A percentile compares a stretch with the other conserved stretches of the same genome.
These are phyloP conservation scores for Dipodomys stephensi DNA, from an alignment of 2,113 vertebrate species.

Conservation along the genomic window DNA sequence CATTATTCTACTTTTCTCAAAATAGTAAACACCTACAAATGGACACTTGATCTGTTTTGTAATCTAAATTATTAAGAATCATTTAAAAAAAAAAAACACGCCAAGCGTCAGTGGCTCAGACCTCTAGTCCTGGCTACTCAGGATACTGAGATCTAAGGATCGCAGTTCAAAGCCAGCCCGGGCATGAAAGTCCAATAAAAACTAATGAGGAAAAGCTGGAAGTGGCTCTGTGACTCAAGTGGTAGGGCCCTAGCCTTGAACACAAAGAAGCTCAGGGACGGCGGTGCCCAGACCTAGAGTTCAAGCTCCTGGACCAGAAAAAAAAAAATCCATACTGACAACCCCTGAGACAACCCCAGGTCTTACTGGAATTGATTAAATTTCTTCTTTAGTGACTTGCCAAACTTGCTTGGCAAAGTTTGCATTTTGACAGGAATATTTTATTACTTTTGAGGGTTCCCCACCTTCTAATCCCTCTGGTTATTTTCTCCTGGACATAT, in stretches of 20 bases:
- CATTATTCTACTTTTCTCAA: background rate
- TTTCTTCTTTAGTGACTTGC: background rate
- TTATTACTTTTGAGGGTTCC: background rate
- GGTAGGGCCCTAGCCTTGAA: too few relatives aligned
- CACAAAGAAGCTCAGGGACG: too few relatives aligned
- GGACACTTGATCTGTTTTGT: background rate
- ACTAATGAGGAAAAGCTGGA: too few relatives aligned
- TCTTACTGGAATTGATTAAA: background rate
- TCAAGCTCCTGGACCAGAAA: too few relatives aligned
- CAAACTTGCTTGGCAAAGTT: background rate
- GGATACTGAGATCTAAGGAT: too few relatives aligned
- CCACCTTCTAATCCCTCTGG: conserved; percentile 1
- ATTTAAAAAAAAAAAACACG: too few relatives aligned
- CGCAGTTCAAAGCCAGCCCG: too few relatives aligned
- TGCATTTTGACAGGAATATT: background rate
- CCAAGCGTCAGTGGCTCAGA: too few relatives aligned
- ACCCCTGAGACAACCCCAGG: background rate
- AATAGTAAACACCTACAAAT: background rate
- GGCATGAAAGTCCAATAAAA: too few relatives aligned
- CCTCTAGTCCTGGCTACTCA: too few relatives aligned
- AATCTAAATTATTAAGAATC: background rate
- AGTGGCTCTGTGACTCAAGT: too few relatives aligned
- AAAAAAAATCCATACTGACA: background rate
- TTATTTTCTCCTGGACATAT: conserved; percentile 7
- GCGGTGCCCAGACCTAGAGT: too few relatives aligned